A percentile compares a stretch with the other conserved stretches of the same genome.
These are phyloP conservation scores for Leucosticte australis DNA, from an alignment of 2,113 vertebrate species.

Conservation along the genomic window DNA sequence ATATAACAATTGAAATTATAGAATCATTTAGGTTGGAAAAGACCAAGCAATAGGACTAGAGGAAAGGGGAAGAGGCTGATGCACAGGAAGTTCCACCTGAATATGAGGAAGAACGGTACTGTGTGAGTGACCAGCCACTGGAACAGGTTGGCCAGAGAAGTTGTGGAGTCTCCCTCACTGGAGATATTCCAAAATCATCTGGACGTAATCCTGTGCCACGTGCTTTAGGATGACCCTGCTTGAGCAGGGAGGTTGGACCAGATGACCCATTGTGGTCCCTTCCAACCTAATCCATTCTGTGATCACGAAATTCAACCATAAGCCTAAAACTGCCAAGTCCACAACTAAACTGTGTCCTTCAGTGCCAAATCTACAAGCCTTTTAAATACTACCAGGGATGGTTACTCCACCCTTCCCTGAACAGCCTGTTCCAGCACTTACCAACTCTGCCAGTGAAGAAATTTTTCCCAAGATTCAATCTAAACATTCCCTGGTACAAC, in stretches of 20 bases:
- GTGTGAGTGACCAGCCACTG: background rate
- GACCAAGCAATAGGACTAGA: background rate
- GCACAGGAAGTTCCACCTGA: background rate
- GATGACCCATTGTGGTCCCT: background rate
- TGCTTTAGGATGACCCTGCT: background rate
- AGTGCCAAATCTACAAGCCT: background rate
- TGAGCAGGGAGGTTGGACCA: background rate
- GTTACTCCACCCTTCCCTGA: background rate
- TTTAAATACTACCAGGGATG: background rate
- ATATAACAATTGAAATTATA: background rate
- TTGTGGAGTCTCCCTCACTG: background rate
- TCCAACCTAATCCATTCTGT: background rate
- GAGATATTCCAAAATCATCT: background rate
- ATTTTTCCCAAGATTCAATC: background rate
- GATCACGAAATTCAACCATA: background rate
- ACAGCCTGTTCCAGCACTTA: background rate
- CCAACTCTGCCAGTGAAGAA: background rate
- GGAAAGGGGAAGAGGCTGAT: background rate
- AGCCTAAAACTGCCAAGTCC: background rate
- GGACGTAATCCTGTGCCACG: background rate
- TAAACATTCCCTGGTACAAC: background rate
- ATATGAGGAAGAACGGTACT: background rate
- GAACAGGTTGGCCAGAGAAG: background rate
- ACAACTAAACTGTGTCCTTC: rapidly evolving
- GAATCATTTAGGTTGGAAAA: background rate